Base-by-base conservation (phyloP, 1,140 invertebrate genomes). In the Drosophila prosaltans region DNA sequence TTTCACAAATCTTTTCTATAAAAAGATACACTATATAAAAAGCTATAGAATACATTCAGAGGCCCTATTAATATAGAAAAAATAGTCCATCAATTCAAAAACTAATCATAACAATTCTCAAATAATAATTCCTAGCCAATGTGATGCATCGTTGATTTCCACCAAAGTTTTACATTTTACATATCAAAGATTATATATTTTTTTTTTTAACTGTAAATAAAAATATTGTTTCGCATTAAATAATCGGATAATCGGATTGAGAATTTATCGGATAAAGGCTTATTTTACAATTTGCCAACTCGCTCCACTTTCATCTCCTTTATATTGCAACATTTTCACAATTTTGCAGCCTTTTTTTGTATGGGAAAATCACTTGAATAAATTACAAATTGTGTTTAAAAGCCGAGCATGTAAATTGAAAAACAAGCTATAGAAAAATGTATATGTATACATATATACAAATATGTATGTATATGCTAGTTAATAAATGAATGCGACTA, bases 361-460 rank as follows among this genome's bases (percentile, higher is more conserved):
- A 9, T 26, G 45, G 7, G 24, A 51, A 51, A 51, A 24, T 9
- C 21, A 26, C 45, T 51, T 51, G 45, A 51, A 51, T 51, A 51
- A 51, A 51, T 8, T 51, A 24, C 45, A 51, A 26, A 51, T 51
- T 21, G 21, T 51, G 45, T 26, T 51, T 51, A 51, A 51, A 26
- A 51, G 45, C 45, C 8, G 9, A 8, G 9, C 24, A 8, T 51
- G 45, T 51, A 51, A 51, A 51, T 51, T 24, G 24, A 51, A 51
- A 36, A 51, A 26, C 45, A 51, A 51, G 45, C 45, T 26, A 26
- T 51, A 10, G 7, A 51, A 26, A 51, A 51, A 9, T 26, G 24
- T 26, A 26, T 51, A 26, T 21, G 10, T 48, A 24, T 3, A 45
- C n/a, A n/a, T 43, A 3, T 4, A 43, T 43, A 16, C 4, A 43